phyloP scores from a whole-genome alignment of 37 sponge, comb jelly and placozoan genomes.

The Spongilla lacustris region DNA sequence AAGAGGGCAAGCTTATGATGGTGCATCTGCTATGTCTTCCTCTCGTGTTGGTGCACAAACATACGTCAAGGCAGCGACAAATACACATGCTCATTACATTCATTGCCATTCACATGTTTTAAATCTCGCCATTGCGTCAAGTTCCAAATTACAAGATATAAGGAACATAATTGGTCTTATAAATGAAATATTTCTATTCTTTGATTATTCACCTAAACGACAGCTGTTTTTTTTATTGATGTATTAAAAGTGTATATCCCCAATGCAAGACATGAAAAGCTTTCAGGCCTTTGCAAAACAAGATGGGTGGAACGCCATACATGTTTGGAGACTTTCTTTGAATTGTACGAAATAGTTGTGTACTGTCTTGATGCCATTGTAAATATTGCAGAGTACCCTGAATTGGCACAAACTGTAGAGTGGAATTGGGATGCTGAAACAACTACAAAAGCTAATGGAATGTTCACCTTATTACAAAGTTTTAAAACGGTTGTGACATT shows the following conservation, averaged over 20 bases:
- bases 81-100: neutral
- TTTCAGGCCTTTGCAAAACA: conserved; percentile 61
- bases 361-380: conserved; percentile 48
- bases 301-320: conserved; percentile 63
- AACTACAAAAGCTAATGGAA: conserved; percentile 53
- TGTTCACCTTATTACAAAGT: conserved; percentile 32
- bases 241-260: conserved; percentile 16
- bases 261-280: conserved; percentile 28
- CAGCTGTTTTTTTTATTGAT: conserved; percentile 52
- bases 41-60: neutral
- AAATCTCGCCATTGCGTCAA: conserved; percentile 44
- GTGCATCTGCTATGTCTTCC: neutral
- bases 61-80: neutral
- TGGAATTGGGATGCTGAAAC: conserved; percentile 73
- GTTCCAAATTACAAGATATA: conserved; percentile 49
- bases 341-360: conserved; percentile 41
- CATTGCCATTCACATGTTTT: conserved; percentile 50
- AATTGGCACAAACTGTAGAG: conserved; percentile 2
- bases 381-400: neutral
- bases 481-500: conserved; percentile 50
- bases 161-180: conserved; percentile 40
- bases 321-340: conserved; percentile 53
- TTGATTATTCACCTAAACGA: conserved; percentile 52
- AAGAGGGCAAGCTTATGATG: conserved; percentile 1
- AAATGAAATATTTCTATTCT: conserved; percentile 44